Percentiles rank a stretch among this genome's conserved stretches.
These are phyloP conservation scores for Synanthedon vespiformis DNA, from an alignment of 2,888 invertebrate species.

Conservation along the genomic window DNA sequence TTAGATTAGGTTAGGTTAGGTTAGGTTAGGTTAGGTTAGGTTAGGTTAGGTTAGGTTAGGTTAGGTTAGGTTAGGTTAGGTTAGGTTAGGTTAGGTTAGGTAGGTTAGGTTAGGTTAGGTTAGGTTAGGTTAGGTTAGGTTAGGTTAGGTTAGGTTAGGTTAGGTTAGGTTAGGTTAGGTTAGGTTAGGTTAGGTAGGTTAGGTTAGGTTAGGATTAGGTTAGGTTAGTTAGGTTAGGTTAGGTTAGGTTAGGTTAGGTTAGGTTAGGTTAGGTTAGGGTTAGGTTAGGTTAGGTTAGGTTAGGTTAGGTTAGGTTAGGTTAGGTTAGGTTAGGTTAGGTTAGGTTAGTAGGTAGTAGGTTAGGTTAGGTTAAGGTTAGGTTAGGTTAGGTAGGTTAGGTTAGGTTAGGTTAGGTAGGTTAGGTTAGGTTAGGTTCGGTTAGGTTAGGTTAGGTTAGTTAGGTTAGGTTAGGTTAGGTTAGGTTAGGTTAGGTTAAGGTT, in stretches of 20 bases:
- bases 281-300: slow-evolving; percentile 12
- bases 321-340: slow-evolving; percentile 13
- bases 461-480: slow-evolving; percentile 3
- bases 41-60: no score
- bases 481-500: slow-evolving; percentile 3
- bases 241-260: slow-evolving; percentile 9
- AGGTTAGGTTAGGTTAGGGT: slow-evolving; percentile 9
- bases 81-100: no score
- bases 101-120: no score
- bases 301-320: slow-evolving; percentile 13
- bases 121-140: no score
- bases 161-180: no score
- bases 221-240: slow-evolving; percentile 9
- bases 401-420: slow-evolving; percentile 5
- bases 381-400: slow-evolving; percentile 11
- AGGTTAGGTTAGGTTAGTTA: slow-evolving; percentile 3
- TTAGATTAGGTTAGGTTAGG: no score
- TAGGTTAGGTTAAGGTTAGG: no score
- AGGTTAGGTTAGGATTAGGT: slow-evolving; percentile 11
- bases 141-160: no score
- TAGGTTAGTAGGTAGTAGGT: slow-evolving; percentile 12
- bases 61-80: no score
- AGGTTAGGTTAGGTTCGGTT: slow-evolving; percentile 3
- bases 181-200: slow-evolving; percentile 5
- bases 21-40: no score